Evolutionary conservation across 2,113 vertebrate species (phyloP), one percentile per base, ranked within the genome.

Genomic region (Bolborhynchus lineola): DNA sequence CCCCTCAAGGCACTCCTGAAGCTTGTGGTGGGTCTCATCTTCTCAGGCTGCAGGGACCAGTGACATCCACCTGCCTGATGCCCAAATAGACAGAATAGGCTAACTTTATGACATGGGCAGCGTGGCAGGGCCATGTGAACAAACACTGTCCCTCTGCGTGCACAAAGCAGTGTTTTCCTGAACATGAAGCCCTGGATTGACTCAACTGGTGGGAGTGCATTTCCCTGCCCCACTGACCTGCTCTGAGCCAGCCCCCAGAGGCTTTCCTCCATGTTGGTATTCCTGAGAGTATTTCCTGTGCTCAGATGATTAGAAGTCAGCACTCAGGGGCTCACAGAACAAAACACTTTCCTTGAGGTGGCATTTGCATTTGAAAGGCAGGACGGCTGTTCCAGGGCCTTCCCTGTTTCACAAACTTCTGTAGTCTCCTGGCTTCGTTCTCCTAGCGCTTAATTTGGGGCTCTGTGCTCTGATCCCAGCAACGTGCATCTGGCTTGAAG

Each of bases 331-430:
- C 79, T 83, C 18, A 3, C 41, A 44, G 87, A 94, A 81, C 79
- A 80, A 79, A 92, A 67, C 42, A 9, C 55, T 82, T 94, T 75
- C 53, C 75, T 63, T 76, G 83, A 70, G 75, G 49, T 71, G 72
- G 31, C 29, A 85, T 96, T 96, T 95, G 95, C 89, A 85, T 87
- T 92, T 95, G 95, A 96, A 96, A 97, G 84, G 69, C 81, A 70
- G 57, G 64, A 14, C 83, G 69, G 87, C 82, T 70, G 31, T 96
- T 95, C n/a, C 88, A 55, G 85, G 74, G 74, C 90, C 74, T 67
- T 91, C 1, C 4, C 74, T 90, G 19, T 53, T 64, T 86, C 76
- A 52, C 75, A 46, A 29, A 50, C 72, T 75, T 37, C 85, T 89
- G 14, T 64, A 77, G 44, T 47, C 59, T 90, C 71, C 64, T 86